Conservation (phyloP, 2,797 vertebrate species). For the Pipistrellus pipistrellus region DNA sequence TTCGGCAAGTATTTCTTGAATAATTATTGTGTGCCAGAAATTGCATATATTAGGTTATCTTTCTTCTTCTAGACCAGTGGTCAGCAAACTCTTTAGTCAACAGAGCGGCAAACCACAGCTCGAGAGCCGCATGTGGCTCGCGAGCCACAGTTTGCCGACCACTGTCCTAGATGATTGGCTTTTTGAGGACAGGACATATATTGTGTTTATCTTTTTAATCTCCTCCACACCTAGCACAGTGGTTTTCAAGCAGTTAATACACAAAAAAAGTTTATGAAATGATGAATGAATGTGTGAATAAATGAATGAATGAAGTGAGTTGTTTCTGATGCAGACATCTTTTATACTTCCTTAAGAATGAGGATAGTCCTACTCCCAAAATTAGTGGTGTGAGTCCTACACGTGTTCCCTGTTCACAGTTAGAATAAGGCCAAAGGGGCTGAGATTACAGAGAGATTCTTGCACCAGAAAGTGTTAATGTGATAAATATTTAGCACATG, state of each 20-base stretch:
- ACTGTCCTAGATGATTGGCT: not conserved
- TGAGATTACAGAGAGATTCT: slow-evolving; percentile 57
- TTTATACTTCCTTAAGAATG: slow-evolving; percentile 37
- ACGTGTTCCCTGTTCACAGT: slow-evolving; percentile 48
- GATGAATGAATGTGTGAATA: not conserved
- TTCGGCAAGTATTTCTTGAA: slow-evolving; percentile 24
- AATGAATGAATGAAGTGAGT: not conserved
- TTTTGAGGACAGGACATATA: slow-evolving; percentile 33
- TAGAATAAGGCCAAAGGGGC: slow-evolving; percentile 41
- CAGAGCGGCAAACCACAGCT: too few species aligned
- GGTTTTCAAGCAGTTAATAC: not conserved
- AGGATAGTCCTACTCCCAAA: slow-evolving; percentile 1
- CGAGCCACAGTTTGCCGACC: too few species aligned
- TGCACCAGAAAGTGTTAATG: slow-evolving; percentile 70
- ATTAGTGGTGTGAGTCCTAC: not conserved
- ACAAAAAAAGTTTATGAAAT: not conserved
- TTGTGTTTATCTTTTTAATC: slow-evolving; percentile 21
- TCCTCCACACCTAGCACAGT: not conserved
- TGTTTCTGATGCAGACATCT: not conserved
- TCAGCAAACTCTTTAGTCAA: too few species aligned
- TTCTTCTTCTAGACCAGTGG: not conserved
- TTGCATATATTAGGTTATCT: not conserved
- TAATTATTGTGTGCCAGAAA: not conserved
- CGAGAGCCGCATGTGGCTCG: too few species aligned
- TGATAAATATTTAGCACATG: slow-evolving; percentile 68